phyloP scores from a whole-genome alignment of 2,888 invertebrate genomes.

The Synanthedon vespiformis region DNA sequence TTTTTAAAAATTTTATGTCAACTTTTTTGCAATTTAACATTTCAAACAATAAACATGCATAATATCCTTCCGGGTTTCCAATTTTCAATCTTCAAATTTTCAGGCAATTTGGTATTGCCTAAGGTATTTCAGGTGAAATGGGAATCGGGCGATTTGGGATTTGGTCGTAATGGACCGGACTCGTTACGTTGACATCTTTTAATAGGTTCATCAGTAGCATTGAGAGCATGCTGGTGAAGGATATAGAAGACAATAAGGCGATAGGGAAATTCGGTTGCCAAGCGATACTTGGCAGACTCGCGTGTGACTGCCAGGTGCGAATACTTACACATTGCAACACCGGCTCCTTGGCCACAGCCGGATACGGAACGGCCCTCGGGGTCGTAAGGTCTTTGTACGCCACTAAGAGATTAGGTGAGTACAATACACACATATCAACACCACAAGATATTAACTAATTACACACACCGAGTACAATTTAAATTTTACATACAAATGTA shows the following conservation, averaged over 20 bases:
- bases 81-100: no score
- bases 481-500: not conserved
- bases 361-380: constrained; percentile 96
- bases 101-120: no score
- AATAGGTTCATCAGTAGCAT: constrained; percentile 80
- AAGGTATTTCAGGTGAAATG: no score
- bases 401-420: constrained; percentile 76
- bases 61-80: no score
- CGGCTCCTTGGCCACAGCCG: constrained; percentile 96
- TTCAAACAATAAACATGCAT: no score
- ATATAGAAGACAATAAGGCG: constrained; percentile 87
- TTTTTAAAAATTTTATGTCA: no score
- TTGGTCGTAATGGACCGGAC: no score
- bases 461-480: not conserved
- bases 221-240: constrained; percentile 86
- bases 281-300: constrained; percentile 74
- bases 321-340: constrained; percentile 98
- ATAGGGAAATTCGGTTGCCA: constrained; percentile 88
- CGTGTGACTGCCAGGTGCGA: constrained; percentile 73
- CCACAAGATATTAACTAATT: no score
- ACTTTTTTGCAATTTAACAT: no score
- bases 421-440: no score
- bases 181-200: no score
- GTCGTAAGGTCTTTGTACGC: constrained; percentile 88
- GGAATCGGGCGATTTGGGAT: no score